Base-by-base conservation (phyloP, 2,888 invertebrate species). In the Teleiodes luculella region DNA sequence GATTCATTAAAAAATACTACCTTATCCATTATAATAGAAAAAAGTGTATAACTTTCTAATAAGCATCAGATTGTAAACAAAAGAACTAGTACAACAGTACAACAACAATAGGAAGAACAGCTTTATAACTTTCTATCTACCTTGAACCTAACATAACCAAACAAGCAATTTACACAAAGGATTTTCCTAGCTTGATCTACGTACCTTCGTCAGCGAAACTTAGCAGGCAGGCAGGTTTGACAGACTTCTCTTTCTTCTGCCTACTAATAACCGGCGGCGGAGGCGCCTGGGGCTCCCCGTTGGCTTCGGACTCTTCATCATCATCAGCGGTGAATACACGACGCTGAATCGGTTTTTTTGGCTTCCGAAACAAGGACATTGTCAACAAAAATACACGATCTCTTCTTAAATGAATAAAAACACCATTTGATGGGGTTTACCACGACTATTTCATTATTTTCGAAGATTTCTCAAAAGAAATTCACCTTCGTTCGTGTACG, bases 361-460 rank as follows among this genome's bases (percentile, higher is more conserved):
- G 97, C 86, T 97, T 97, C 68, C 95, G 94, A 84, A 97, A 97
- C 63, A 96, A 78, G 55, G 96, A 95, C 95, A 96, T 95, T 18
- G 11, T n/a, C 28, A 41, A 31, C 24, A 28, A 28, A 31, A 7
- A 47, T 20, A 16, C 35, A 28, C 13, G 28, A 14, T 30, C 10
- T 7, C 16, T 24, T 6, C 3, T 31, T 16, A 37, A 50, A 20
- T 37, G 6, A 50, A 14, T 30, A 7, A 7, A 20, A 24, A 13
- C 28, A 43, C 24, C 36, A 28, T 50, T 50, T 37, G 11, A 33
- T 18, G 20, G 20, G 11, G 1, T 13, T 5, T 14, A 43, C 13
- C 28, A 43, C 28, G 13, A n/a, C n/a, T 28, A 28, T 28, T 0
- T 13, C 4, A 13, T 24, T 13, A 20, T 43, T 28, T 43, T n/a